Evolutionary conservation across 2,113 vertebrate genomes (phyloP), one percentile per base, ranked within the genome.

Genomic region (Grallaria varia): DNA sequence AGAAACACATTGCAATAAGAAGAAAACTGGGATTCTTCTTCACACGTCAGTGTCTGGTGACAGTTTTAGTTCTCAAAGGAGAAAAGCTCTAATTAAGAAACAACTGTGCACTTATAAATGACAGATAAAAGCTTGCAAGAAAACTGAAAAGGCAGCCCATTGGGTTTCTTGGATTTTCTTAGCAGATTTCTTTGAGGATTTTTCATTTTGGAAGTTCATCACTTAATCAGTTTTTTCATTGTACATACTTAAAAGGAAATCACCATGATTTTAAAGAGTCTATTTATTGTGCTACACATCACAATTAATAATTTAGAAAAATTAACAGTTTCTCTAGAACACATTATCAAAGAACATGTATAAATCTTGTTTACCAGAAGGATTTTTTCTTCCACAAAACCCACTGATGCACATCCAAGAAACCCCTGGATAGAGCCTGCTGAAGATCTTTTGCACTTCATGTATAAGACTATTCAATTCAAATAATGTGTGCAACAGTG

Each of bases 381-480:
- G 58, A 77, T 73, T 93, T 91, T 95, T 93, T 90, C 62, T 84
- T 55, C 62, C 52, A 68, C 49, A 95, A 95, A 96, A 96, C 89
- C 90, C 94, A 94, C 96, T 97, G 92, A 97, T 92, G 88, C 91
- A 80, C 92, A 93, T 96, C 96, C 96, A 97, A 97, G 67, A 88
- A 96, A 94, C 87, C 64, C 83, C 97, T 96, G 84, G 77, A 92
- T 49, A 81, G 53, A 93, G 86, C n/a, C 93, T 98, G 86, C 69
- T 95, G 90, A 94, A 94, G 92, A 97, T 95, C 83, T 89, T 95
- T 97, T 97, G 79, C 95, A 96, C 95, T 97, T 97, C 93, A 94
- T 86, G 93, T 81, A 92, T 94, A 93, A 96, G 95, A 96, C 72
- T 87, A 55, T 64, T 97, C 95, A 91, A 93, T 79, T 94, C 94